Evolutionary conservation across 2,797 vertebrate species (phyloP).

Genomic region (Oreonectes daqikongensis): DNA sequence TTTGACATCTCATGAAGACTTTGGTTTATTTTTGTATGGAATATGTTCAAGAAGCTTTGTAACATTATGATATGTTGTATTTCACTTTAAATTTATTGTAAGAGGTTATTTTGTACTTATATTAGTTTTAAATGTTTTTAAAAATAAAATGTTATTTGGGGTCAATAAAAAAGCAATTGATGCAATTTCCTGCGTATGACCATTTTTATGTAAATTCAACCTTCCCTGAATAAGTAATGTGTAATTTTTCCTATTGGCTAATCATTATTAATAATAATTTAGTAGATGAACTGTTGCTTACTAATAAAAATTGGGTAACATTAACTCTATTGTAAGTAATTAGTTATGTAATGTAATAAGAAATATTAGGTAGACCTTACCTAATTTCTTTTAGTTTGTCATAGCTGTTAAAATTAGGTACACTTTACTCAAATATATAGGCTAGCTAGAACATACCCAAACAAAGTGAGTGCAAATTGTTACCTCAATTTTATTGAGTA

Average conservation of each 20-base stretch:
- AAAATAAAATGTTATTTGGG: not conserved
- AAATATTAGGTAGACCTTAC: not conserved
- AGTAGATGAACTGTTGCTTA: not conserved
- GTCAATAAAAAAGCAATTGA: constrained; percentile 12
- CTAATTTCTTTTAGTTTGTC: not conserved
- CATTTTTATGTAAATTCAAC: not conserved
- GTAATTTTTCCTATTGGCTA: not conserved
- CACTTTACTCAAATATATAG: no score
- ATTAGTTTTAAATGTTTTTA: not conserved
- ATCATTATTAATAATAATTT: constrained; percentile 8
- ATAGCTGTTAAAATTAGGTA: not conserved
- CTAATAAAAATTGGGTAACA: not conserved
- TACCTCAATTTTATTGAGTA: not conserved
- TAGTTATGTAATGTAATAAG: not conserved
- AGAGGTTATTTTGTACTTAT: not conserved
- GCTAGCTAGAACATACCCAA: not conserved
- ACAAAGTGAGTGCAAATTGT: not conserved
- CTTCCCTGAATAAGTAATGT: not conserved
- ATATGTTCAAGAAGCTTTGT: not conserved
- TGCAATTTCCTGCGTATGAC: not conserved
- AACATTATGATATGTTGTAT: not conserved
- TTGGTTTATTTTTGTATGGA: no score
- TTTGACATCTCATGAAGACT: not conserved
- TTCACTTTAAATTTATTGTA: not conserved
- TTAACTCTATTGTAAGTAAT: constrained; percentile 5